phyloP scores from a whole-genome alignment of 2,113 vertebrate species.

The Malurus cyaneus region DNA sequence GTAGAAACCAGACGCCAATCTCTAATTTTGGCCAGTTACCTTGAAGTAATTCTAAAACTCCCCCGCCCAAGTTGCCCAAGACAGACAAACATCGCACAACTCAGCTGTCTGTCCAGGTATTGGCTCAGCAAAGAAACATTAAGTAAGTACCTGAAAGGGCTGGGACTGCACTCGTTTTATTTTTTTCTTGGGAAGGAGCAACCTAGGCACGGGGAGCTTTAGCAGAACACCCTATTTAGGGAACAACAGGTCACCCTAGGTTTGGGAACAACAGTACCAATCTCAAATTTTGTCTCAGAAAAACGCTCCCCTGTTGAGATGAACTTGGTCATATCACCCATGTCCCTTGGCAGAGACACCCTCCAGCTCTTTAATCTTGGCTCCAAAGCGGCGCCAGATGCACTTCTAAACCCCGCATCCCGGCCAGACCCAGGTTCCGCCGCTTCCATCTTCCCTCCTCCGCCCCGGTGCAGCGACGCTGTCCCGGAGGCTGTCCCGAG shows the following conservation, averaged over 20 bases:
- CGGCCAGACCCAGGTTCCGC: no score
- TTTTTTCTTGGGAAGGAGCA: background rate
- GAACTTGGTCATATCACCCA: background rate
- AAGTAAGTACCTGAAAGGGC: background rate
- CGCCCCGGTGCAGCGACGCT: background rate
- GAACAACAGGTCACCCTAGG: background rate
- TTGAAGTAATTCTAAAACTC: background rate
- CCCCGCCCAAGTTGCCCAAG: background rate
- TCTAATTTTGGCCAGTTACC: background rate
- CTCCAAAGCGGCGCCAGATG: background rate
- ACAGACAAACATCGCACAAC: background rate
- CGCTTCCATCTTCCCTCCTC: background rate
- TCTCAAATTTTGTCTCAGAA: background rate
- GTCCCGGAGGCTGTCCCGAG: background rate
- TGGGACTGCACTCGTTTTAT: background rate
- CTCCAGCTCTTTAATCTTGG: background rate
- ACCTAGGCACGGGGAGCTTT: background rate
- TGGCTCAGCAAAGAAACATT: background rate
- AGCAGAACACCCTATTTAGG: background rate
- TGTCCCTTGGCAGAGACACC: background rate
- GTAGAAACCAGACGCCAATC: background rate
- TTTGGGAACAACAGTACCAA: background rate
- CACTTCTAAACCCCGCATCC: background rate
- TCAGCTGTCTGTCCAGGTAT: background rate
- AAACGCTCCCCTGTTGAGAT: background rate